phyloP scores from a whole-genome alignment of 2,888 invertebrate genomes.

The Mythimna impura region DNA sequence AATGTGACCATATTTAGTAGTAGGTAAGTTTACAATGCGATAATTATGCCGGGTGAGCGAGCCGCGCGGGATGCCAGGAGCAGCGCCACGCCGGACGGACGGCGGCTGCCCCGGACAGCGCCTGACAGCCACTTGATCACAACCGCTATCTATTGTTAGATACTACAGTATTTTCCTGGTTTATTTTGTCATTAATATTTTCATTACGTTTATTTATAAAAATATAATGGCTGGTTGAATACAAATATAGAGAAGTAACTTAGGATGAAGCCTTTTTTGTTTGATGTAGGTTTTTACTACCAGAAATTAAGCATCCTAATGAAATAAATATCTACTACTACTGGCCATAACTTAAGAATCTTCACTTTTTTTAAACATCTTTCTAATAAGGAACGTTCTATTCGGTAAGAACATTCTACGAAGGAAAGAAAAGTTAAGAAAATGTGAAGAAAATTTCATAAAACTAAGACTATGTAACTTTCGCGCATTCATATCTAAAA shows the following conservation, averaged over 20 bases:
- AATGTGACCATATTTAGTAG: background rate
- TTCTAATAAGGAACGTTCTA: too few relatives aligned
- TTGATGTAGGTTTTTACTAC: background rate
- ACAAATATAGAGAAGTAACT: background rate
- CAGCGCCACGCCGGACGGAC: conserved; percentile 17
- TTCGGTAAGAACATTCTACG: too few relatives aligned
- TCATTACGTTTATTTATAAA: background rate
- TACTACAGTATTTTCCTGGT: conserved; percentile 13
- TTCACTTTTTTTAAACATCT: too few relatives aligned
- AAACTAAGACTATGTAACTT: too few relatives aligned
- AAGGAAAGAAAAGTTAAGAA: too few relatives aligned
- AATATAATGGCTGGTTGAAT: background rate
- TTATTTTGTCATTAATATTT: background rate
- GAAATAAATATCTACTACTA: background rate
- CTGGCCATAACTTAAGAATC: too few relatives aligned
- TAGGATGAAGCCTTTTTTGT: background rate
- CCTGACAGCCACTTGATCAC: conserved; percentile 27
- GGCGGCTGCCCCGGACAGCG: conserved; percentile 29
- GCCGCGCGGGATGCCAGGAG: background rate
- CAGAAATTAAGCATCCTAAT: too few relatives aligned
- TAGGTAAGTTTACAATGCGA: conserved; percentile 10
- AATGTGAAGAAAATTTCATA: too few relatives aligned
- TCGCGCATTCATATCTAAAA: too few relatives aligned
- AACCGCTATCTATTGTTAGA: conserved; percentile 2
- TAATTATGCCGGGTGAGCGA: conserved; percentile 27